phyloP scores from a whole-genome alignment of 2,888 invertebrate species.

The Malacosoma neustria region DNA sequence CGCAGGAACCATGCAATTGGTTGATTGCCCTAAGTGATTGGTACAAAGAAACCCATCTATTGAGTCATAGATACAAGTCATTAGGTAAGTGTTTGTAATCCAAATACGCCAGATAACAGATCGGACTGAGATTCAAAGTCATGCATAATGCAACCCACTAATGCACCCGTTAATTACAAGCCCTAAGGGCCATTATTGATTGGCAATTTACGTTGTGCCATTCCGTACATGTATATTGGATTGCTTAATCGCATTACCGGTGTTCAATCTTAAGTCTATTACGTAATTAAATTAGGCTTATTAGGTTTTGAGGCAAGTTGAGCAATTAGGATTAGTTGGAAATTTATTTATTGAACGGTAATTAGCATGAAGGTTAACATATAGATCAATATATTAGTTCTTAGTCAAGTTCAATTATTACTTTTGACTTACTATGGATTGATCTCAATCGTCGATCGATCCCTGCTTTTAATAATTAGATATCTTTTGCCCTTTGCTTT shows the following conservation, averaged over 20 bases:
- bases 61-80: constrained; percentile 34
- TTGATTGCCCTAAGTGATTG: no score
- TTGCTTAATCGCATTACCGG: constrained; percentile 40
- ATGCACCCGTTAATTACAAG: constrained; percentile 55
- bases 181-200: constrained; percentile 52
- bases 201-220: constrained; percentile 44
- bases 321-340: constrained; percentile 17
- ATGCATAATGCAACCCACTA: constrained; percentile 59
- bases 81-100: constrained; percentile 53
- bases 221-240: constrained; percentile 35
- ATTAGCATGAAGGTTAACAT: background rate
- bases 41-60: no score
- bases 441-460: no score
- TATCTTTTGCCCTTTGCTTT: no score
- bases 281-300: constrained; percentile 38
- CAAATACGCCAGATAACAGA: constrained; percentile 41
- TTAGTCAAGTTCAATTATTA: no score
- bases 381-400: no score
- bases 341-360: background rate
- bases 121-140: constrained; percentile 39
- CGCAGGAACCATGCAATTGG: no score
- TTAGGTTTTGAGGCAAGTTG: constrained; percentile 22
- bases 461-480: no score
- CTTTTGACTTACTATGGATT: no score
- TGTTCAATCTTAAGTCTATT: constrained; percentile 33